phyloP scores from a whole-genome alignment of 2,113 vertebrate species.

The Salvelinus sp. region DNA sequence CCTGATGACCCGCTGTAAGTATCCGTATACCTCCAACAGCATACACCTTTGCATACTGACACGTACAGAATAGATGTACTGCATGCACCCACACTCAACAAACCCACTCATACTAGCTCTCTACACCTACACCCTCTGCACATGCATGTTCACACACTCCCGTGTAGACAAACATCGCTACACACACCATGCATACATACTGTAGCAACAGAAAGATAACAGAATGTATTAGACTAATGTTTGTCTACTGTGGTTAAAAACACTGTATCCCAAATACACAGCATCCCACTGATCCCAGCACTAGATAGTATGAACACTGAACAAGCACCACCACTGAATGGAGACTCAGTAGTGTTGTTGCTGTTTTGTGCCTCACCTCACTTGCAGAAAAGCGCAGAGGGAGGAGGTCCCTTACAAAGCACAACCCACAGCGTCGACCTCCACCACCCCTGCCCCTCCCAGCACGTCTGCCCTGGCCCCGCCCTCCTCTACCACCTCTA shows the following conservation, averaged over 20 bases:
- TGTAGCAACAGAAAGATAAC: no score
- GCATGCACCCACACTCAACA: constrained; percentile 10
- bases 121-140: background rate
- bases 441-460: constrained; percentile 64
- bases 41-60: constrained; percentile 4
- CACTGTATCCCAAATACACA: no score
- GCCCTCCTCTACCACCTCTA: constrained; percentile 5
- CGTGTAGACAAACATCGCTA: background rate
- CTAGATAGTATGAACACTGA: constrained; percentile 6
- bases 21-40: background rate
- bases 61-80: background rate
- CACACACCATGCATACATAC: background rate
- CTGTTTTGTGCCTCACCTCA: constrained; percentile 34
- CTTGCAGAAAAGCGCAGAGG: constrained; percentile 74
- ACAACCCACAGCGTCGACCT: constrained; percentile 68
- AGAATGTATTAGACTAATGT: no score
- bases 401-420: constrained; percentile 74
- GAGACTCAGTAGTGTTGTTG: constrained; percentile 69
- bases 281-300: background rate
- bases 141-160: constrained; percentile 6
- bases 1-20: constrained; percentile 86
- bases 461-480: constrained; percentile 43
- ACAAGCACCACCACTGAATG: constrained; percentile 49
- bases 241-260: no score
- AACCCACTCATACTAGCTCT: background rate